A percentile compares a stretch with the other conserved stretches of the same genome.
Conservation (phyloP, 2,888 invertebrate species). For the Xestoiulus laeticollis region DNA sequence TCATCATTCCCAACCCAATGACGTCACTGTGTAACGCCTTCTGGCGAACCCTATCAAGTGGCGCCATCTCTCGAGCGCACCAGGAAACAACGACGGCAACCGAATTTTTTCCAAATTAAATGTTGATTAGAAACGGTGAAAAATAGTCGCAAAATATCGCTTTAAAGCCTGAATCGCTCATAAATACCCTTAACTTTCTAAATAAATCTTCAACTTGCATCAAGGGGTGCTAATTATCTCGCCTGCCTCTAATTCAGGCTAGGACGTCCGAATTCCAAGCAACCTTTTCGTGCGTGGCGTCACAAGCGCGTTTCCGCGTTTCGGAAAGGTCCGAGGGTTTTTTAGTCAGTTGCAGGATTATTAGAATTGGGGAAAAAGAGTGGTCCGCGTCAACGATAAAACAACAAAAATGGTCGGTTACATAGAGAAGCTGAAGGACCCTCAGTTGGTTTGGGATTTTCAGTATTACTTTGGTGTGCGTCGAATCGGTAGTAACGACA, state of each 20-base stretch:
- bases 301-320: neutral
- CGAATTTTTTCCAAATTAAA: constrained; percentile 3
- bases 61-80: neutral
- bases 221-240: neutral
- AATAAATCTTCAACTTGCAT: neutral
- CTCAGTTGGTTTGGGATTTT: constrained; percentile 78
- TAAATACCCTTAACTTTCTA: neutral
- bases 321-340: too few relatives aligned
- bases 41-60: neutral
- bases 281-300: constrained; percentile 2
- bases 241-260: neutral
- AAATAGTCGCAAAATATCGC: neutral
- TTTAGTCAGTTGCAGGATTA: neutral
- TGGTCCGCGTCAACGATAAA: neutral
- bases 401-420: constrained; percentile 35
- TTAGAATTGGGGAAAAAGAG: neutral
- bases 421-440: constrained; percentile 77
- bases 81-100: neutral
- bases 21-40: neutral
- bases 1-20: neutral
- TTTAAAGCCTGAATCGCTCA: neutral
- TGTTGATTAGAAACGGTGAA: neutral
- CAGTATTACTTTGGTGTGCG: constrained; percentile 82
- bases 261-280: constrained; percentile 1
- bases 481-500: constrained; percentile 36